Evolutionary conservation across 2,888 invertebrate genomes (phyloP).

Genomic region (Luperina testacea): DNA sequence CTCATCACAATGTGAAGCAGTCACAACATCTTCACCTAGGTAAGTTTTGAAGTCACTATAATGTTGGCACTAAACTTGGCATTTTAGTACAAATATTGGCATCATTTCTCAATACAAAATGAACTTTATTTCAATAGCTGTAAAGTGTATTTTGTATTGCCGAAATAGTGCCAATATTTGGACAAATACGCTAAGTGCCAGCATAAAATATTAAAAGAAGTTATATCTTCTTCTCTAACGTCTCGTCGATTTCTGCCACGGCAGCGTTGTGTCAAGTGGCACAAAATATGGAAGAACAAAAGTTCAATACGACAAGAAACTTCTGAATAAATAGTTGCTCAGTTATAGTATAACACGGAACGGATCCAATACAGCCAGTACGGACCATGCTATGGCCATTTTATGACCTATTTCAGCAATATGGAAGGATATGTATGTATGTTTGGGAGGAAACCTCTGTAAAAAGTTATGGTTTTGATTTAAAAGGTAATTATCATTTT

Average conservation of each 20-base stretch:
- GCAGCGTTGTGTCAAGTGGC: background rate
- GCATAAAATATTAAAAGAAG: constrained; percentile 13
- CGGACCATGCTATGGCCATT: background rate
- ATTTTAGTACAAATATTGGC: constrained; percentile 4
- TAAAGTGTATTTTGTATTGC: background rate
- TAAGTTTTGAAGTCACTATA: constrained; percentile 16
- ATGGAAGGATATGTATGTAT: constrained; percentile 35
- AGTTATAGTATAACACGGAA: background rate
- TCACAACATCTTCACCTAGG: constrained; percentile 2
- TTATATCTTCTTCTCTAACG: background rate
- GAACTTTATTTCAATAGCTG: background rate
- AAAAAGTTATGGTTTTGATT: constrained; percentile 2
- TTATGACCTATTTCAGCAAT: constrained; percentile 19
- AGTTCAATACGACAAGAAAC: constrained; percentile 1
- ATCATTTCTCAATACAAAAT: constrained; percentile 18
- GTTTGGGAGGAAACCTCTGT: background rate
- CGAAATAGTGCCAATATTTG: constrained; percentile 8
- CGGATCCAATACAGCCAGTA: background rate
- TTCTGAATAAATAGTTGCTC: constrained; percentile 28
- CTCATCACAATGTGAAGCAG: constrained; percentile 14
- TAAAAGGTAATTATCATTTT: constrained; percentile 17
- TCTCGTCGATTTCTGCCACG: background rate
- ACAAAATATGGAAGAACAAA: constrained; percentile 11
- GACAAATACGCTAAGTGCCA: background rate
- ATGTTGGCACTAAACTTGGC: background rate